A percentile compares a stretch with the other conserved stretches of the same genome.
Conservation (phyloP, 2,888 invertebrate genomes). For the Apodemia duryi region DNA sequence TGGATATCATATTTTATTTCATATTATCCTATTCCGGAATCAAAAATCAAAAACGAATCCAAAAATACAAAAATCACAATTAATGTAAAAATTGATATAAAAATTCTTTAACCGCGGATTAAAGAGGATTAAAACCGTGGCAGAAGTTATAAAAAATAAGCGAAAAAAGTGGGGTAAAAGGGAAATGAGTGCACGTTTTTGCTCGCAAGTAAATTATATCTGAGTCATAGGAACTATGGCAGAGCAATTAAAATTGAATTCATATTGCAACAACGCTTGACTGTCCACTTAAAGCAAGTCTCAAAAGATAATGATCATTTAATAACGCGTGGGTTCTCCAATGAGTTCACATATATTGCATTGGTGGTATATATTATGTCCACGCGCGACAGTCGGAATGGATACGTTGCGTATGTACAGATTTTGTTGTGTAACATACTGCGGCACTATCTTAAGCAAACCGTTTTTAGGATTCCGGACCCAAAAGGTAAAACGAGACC, state of each 20-base stretch:
- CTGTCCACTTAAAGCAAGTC: not conserved
- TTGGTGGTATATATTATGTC: not conserved
- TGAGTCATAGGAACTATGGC: not conserved
- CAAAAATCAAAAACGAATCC: too few species aligned
- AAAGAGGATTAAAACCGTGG: too few species aligned
- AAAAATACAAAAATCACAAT: too few species aligned
- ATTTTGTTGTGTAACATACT: not conserved
- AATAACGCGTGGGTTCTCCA: not conserved
- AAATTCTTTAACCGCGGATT: too few species aligned
- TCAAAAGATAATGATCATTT: not conserved
- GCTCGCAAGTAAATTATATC: too few species aligned
- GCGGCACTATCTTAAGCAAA: not conserved
- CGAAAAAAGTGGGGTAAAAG: too few species aligned
- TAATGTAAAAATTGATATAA: too few species aligned
- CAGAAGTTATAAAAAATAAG: too few species aligned
- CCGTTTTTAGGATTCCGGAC: not conserved
- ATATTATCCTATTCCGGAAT: too few species aligned
- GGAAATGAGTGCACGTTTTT: too few species aligned
- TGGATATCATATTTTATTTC: too few species aligned
- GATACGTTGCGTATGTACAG: not conserved
- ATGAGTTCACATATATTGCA: not conserved
- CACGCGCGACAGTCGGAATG: not conserved
- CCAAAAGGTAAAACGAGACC: too few species aligned
- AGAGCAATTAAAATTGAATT: not conserved
- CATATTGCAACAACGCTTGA: not conserved